These are phyloP conservation scores for Girardinus metallicus DNA, from an alignment of 2,797 vertebrate genomes.

Conservation along the genomic window DNA sequence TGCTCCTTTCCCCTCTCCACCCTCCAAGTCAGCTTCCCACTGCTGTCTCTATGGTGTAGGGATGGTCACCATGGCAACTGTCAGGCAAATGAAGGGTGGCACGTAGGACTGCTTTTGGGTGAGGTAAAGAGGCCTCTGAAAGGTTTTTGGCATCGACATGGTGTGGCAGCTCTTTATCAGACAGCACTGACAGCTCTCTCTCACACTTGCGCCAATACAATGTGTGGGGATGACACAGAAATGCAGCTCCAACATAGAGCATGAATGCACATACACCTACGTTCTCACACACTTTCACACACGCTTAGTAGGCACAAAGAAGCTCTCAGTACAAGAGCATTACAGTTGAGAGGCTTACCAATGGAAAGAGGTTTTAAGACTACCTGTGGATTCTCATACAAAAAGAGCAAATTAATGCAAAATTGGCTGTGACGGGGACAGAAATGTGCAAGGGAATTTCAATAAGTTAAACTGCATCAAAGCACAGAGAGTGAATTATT, in stretches of 20 bases:
- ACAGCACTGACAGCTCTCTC: constrained; percentile 8
- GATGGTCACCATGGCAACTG: constrained; percentile 78
- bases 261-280: constrained; percentile 16
- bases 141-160: constrained; percentile 35
- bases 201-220: constrained; percentile 2
- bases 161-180: constrained; percentile 31
- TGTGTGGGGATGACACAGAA: constrained; percentile 15
- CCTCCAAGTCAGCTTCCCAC: constrained; percentile 59
- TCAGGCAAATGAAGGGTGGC: constrained; percentile 65
- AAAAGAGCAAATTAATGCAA: constrained; percentile 54
- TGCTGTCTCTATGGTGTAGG: constrained; percentile 65
- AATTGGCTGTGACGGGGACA: constrained; percentile 43
- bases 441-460: constrained; percentile 43
- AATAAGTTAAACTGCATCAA: constrained; percentile 13
- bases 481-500: constrained; percentile 24
- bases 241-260: constrained; percentile 4
- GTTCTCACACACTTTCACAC: constrained; percentile 9
- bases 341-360: constrained; percentile 71
- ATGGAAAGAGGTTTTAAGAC: constrained; percentile 62
- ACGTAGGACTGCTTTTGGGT: constrained; percentile 38
- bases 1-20: constrained; percentile 58
- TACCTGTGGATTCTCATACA: constrained; percentile 67
- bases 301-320: constrained; percentile 55
- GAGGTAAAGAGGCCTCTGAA: constrained; percentile 48
- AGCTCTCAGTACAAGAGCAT: constrained; percentile 58